These are phyloP conservation scores for Neoniphon sammara DNA, from an alignment of 2,797 vertebrate species.

Conservation along the genomic window DNA sequence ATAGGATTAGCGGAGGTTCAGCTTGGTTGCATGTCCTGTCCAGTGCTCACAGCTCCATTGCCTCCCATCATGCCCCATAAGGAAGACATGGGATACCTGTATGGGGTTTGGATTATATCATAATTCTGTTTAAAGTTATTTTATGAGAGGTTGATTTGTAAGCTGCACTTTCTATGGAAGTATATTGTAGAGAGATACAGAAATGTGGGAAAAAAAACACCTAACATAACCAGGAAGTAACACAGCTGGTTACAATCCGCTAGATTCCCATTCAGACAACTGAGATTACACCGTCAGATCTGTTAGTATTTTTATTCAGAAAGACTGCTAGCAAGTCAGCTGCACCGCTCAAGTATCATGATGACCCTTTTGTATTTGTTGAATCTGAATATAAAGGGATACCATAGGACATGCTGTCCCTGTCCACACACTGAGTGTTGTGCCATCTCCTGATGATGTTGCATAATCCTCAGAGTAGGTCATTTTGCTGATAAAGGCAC, in stretches of 20 bases:
- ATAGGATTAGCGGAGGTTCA: slow-evolving; percentile 85
- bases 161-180: slow-evolving; percentile 7
- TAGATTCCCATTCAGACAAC: neutral
- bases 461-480: slow-evolving; percentile 72
- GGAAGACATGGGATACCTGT: slow-evolving; percentile 65
- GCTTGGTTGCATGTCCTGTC: slow-evolving; percentile 71
- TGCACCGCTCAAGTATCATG: neutral
- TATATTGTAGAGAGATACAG: neutral
- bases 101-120: slow-evolving; percentile 55
- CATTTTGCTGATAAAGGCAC: slow-evolving; percentile 67
- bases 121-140: slow-evolving; percentile 30
- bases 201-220: neutral
- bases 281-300: neutral
- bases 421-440: slow-evolving; percentile 48
- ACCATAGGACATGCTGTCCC: slow-evolving; percentile 48
- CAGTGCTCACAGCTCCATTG: slow-evolving; percentile 64
- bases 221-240: slow-evolving; percentile 12
- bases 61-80: slow-evolving; percentile 53
- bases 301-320: neutral
- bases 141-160: slow-evolving; percentile 8
- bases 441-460: slow-evolving; percentile 72
- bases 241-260: neutral
- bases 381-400: slow-evolving; percentile 48
- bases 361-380: slow-evolving; percentile 11
- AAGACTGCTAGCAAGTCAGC: neutral